Evolutionary conservation across 2,797 vertebrate species (phyloP).

Genomic region (Bradypodion ventrale): DNA sequence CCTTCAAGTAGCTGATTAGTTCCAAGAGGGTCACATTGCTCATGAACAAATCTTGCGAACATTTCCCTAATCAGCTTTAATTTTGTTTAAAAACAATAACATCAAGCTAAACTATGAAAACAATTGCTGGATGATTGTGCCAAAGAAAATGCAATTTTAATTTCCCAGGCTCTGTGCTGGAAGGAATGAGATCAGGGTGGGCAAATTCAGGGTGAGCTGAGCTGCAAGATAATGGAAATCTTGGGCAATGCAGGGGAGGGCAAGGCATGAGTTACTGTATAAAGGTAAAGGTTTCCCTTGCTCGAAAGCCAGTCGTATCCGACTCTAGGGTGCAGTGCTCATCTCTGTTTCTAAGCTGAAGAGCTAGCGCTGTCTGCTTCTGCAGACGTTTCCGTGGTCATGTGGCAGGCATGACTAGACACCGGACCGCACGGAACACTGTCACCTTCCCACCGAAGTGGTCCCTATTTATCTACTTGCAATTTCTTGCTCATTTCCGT

Average conservation of each 20-base stretch:
- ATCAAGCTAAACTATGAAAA: neutral
- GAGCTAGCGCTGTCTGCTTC: too few relatives aligned
- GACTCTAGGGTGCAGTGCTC: too few relatives aligned
- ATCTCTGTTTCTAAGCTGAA: too few relatives aligned
- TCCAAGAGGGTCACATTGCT: neutral
- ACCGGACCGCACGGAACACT: too few relatives aligned
- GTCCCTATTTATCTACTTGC: too few relatives aligned
- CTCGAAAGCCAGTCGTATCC: too few relatives aligned
- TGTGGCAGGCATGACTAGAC: too few relatives aligned
- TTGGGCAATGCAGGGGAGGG: neutral
- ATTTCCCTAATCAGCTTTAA: neutral
- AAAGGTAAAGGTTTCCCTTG: too few relatives aligned
- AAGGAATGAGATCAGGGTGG: neutral
- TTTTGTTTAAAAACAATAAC: neutral
- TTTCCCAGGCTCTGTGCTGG: too few relatives aligned
- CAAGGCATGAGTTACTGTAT: fast-evolving
- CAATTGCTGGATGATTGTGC: neutral
- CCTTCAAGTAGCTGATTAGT: neutral
- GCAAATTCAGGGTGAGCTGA: neutral
- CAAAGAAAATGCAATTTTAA: neutral
- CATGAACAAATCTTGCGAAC: neutral
- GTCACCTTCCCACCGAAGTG: too few relatives aligned
- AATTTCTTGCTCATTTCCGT: too few relatives aligned
- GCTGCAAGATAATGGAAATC: neutral
- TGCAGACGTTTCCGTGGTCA: too few relatives aligned